These are phyloP conservation scores for Clusia tigrina DNA, from an alignment of 2,888 invertebrate genomes.

Conservation along the genomic window DNA sequence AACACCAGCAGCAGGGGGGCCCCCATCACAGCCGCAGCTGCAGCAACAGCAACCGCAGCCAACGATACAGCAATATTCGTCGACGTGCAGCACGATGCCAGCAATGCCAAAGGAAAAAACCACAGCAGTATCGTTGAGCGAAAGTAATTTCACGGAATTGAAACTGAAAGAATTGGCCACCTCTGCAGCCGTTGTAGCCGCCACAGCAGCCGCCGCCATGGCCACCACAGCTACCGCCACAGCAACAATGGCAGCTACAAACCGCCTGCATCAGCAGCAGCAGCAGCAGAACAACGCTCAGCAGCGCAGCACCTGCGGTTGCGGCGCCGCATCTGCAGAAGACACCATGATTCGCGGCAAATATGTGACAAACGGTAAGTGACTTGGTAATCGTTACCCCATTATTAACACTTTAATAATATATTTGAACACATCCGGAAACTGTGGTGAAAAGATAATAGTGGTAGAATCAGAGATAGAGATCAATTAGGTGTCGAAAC, in stretches of 20 bases:
- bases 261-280: slow-evolving; percentile 35
- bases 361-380: slow-evolving; percentile 52
- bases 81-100: slow-evolving; percentile 58
- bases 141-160: slow-evolving; percentile 57
- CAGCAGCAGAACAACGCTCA: slow-evolving; percentile 41
- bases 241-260: slow-evolving; percentile 26
- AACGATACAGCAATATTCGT: slow-evolving; percentile 38
- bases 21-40: slow-evolving; percentile 28
- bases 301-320: slow-evolving; percentile 47
- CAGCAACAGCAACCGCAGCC: slow-evolving; percentile 37
- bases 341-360: slow-evolving; percentile 38
- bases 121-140: slow-evolving; percentile 59
- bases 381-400: no score
- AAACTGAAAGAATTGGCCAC: slow-evolving; percentile 54
- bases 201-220: slow-evolving; percentile 43
- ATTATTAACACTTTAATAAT: no score
- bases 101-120: slow-evolving; percentile 65
- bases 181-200: slow-evolving; percentile 32
- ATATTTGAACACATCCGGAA: no score
- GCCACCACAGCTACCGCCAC: slow-evolving; percentile 37
- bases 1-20: slow-evolving; percentile 22
- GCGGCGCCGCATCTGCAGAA: slow-evolving; percentile 44
- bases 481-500: no score
- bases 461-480: no score
- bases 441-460: no score